Conservation (phyloP, 2,888 invertebrate species). For the Taenaris catops region DNA sequence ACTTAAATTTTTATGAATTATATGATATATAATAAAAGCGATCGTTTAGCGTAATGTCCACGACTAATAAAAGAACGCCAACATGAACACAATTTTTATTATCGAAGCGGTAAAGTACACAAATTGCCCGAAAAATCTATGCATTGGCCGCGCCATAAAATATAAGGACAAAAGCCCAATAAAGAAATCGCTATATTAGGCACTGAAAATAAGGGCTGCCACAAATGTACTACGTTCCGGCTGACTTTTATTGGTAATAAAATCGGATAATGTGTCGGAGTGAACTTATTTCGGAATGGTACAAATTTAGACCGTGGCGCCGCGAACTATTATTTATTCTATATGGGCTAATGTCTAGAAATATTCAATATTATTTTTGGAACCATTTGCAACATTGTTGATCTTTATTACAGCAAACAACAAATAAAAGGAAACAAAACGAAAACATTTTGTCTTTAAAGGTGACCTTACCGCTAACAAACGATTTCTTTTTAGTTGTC, state of each 20-base stretch:
- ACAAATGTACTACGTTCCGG: slow-evolving; percentile 70
- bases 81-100: slow-evolving; percentile 64
- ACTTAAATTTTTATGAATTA: slow-evolving; percentile 55
- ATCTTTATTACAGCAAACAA: too few species aligned
- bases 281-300: slow-evolving; percentile 74
- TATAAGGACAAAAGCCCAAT: slow-evolving; percentile 59
- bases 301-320: slow-evolving; percentile 73
- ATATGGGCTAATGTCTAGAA: slow-evolving; percentile 58
- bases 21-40: slow-evolving; percentile 63
- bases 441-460: too few species aligned
- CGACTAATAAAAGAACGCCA: slow-evolving; percentile 50
- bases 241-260: slow-evolving; percentile 78
- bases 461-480: too few species aligned
- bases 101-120: slow-evolving; percentile 55
- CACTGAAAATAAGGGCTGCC: slow-evolving; percentile 72
- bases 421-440: too few species aligned
- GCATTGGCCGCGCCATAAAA: slow-evolving; percentile 57
- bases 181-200: slow-evolving; percentile 69
- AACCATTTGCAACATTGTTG: too few species aligned
- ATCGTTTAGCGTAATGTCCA: slow-evolving; percentile 59
- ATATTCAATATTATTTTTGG: slow-evolving; percentile 15
- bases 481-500: too few species aligned
- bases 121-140: slow-evolving; percentile 64
- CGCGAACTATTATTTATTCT: slow-evolving; percentile 42
- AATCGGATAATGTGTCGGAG: slow-evolving; percentile 74